Conservation (phyloP, 2,113 vertebrate genomes). For the Pristiophorus japonicus region DNA sequence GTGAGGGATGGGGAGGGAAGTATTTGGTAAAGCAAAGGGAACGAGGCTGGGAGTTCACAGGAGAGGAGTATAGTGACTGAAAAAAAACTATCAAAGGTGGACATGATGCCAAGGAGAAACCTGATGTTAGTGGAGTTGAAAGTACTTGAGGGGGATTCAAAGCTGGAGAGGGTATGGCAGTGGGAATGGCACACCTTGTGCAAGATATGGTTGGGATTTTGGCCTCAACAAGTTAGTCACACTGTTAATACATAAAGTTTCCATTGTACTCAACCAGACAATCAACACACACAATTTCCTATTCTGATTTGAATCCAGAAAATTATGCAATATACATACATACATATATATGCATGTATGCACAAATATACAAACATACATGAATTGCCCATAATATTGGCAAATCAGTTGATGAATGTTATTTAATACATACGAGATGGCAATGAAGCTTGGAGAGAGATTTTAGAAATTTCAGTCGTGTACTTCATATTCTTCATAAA, state of each 20-base stretch:
- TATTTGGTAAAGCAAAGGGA: background rate
- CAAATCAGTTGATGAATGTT: too few species aligned
- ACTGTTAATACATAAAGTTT: background rate
- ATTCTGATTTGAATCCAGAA: background rate
- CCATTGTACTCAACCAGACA: background rate
- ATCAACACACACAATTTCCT: background rate
- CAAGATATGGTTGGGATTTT: too few species aligned
- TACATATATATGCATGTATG: background rate
- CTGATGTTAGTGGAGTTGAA: background rate
- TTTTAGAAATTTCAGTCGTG: too few species aligned
- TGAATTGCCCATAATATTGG: too few species aligned
- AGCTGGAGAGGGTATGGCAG: background rate
- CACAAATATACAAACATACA: background rate
- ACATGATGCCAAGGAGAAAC: background rate
- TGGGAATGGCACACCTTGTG: too few species aligned
- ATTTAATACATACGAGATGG: too few species aligned
- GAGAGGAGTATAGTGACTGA: background rate
- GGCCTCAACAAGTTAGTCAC: too few species aligned
- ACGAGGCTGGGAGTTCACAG: background rate
- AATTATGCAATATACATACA: background rate
- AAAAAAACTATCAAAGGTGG: background rate
- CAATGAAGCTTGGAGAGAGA: too few species aligned
- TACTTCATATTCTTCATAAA: too few species aligned
- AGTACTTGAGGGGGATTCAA: background rate
- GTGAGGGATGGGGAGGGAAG: background rate